These are phyloP conservation scores for Amphiprion ocellaris DNA, from an alignment of 2,113 vertebrate species.

Conservation along the genomic window DNA sequence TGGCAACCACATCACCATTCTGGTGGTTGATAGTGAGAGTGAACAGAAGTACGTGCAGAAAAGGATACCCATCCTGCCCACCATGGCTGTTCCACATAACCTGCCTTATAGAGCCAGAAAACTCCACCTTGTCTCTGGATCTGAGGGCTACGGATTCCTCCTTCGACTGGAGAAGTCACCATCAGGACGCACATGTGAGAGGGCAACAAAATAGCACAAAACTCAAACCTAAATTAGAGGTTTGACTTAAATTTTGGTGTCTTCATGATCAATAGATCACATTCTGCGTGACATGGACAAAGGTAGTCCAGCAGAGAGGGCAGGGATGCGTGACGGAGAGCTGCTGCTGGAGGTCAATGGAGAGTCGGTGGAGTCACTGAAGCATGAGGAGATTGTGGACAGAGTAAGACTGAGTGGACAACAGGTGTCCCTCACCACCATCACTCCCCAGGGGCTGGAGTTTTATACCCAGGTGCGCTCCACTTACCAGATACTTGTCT, in stretches of 20 bases:
- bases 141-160: slow-evolving; percentile 88
- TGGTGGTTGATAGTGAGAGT: slow-evolving; percentile 88
- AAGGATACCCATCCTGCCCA: slow-evolving; percentile 82
- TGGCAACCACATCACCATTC: slow-evolving; percentile 84
- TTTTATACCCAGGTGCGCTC: slow-evolving; percentile 89
- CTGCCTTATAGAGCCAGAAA: slow-evolving; percentile 85
- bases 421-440: slow-evolving; percentile 86
- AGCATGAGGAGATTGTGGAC: slow-evolving; percentile 88
- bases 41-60: slow-evolving; percentile 85
- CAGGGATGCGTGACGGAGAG: slow-evolving; percentile 91
- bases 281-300: slow-evolving; percentile 88
- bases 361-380: slow-evolving; percentile 86
- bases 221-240: background rate
- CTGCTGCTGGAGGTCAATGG: slow-evolving; percentile 92
- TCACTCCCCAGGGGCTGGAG: slow-evolving; percentile 83
- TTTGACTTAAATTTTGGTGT: background rate
- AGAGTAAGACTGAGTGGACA: slow-evolving; percentile 85
- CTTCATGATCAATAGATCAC: slow-evolving; percentile 82
- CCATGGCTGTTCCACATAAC: slow-evolving; percentile 86
- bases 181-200: slow-evolving; percentile 82
- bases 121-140: slow-evolving; percentile 81
- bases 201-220: background rate
- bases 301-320: slow-evolving; percentile 87
- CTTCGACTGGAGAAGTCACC: slow-evolving; percentile 85
- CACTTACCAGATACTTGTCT: background rate